Evolutionary conservation across 2,888 invertebrate genomes (phyloP).

Genomic region (Tetragonisca angustula): DNA sequence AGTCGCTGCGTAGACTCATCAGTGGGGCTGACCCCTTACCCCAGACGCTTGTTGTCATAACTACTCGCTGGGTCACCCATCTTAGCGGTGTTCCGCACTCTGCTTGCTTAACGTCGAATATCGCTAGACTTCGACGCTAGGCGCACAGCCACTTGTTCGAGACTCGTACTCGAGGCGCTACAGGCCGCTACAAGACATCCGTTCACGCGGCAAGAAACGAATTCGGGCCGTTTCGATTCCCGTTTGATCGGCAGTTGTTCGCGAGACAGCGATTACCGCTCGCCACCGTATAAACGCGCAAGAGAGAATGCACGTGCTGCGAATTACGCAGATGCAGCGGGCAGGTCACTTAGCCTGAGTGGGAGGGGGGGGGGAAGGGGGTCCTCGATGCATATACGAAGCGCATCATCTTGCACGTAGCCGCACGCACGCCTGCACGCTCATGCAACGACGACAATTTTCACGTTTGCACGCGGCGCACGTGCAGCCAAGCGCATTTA

Average conservation of each 20-base stretch:
- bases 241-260: conserved; percentile 18
- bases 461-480: conserved; percentile 53
- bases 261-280: conserved; percentile 40
- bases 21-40: no score
- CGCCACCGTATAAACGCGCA: conserved; percentile 40
- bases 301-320: conserved; percentile 56
- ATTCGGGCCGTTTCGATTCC: conserved; percentile 26
- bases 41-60: no score
- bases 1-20: no score
- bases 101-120: no score
- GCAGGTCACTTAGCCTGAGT: conserved; percentile 57
- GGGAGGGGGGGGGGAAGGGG: conserved; percentile 25
- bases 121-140: no score
- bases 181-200: no score
- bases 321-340: conserved; percentile 56
- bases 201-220: background rate
- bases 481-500: conserved; percentile 46
- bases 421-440: conserved; percentile 40
- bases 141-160: no score
- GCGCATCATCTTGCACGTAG: conserved; percentile 40
- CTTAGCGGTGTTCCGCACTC: no score
- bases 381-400: conserved; percentile 38
- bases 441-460: conserved; percentile 43
- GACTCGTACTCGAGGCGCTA: no score
- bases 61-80: no score